These are phyloP conservation scores for Apocheima hispidaria DNA, from an alignment of 2,888 invertebrate species.

Conservation along the genomic window DNA sequence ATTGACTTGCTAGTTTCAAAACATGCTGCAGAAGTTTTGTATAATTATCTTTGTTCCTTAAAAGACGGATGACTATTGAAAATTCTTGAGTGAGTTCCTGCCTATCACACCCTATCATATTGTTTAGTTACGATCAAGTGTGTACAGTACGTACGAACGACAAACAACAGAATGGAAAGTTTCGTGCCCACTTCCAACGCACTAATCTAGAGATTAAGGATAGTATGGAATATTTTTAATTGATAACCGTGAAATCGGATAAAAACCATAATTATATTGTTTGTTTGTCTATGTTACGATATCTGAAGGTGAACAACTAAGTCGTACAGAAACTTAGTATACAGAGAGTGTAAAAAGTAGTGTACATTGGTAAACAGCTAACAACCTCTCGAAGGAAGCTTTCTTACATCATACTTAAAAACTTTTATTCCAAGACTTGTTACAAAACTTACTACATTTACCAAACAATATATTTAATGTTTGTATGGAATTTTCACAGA, in stretches of 20 bases:
- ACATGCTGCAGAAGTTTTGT: too few relatives aligned
- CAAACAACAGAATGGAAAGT: conserved; percentile 68
- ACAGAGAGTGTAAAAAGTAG: too few relatives aligned
- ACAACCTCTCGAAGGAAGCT: too few relatives aligned
- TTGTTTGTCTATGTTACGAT: conserved; percentile 33
- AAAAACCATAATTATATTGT: conserved; percentile 37
- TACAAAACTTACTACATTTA: too few relatives aligned
- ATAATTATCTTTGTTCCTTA: neutral
- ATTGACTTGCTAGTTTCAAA: too few relatives aligned
- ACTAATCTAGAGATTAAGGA: conserved; percentile 70
- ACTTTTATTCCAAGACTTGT: too few relatives aligned
- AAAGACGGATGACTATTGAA: neutral
- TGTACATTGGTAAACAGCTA: too few relatives aligned
- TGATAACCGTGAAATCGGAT: conserved; percentile 51
- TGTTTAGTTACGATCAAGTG: conserved; percentile 51
- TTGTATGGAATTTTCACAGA: too few relatives aligned
- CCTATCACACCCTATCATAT: conserved; percentile 43
- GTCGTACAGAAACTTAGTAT: neutral
- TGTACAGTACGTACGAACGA: conserved; percentile 38
- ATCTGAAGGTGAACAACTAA: neutral
- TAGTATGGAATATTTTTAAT: conserved; percentile 73
- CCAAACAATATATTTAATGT: too few relatives aligned
- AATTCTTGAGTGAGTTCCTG: neutral
- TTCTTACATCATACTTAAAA: too few relatives aligned
- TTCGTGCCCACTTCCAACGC: conserved; percentile 53